Conservation (phyloP, 2,888 invertebrate species). For the Tetragonula carbonaria region DNA sequence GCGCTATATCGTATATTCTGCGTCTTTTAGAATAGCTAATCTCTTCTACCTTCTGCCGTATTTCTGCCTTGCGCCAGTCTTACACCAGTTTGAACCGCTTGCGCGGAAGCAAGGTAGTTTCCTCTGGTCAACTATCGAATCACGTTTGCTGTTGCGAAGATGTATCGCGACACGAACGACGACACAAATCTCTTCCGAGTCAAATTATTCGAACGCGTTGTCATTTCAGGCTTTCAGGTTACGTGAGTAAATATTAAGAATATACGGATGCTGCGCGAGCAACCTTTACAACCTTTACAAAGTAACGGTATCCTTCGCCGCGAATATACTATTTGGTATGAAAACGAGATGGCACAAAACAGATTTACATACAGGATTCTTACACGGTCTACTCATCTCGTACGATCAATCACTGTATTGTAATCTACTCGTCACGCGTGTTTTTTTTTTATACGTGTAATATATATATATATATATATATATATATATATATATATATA, state of each 20-base stretch:
- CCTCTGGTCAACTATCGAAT: fast-evolving
- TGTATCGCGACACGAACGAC: neutral
- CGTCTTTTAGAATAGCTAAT: neutral
- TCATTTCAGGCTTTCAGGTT: neutral
- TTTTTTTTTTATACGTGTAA: neutral
- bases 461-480: too few species aligned
- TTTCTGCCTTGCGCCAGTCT: too few species aligned
- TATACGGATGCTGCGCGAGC: conserved; percentile 60
- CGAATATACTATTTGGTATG: conserved; percentile 3
- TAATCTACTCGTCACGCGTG: neutral
- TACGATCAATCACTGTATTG: neutral
- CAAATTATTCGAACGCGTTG: neutral
- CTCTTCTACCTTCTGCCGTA: neutral
- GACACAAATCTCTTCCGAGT: neutral
- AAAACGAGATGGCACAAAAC: neutral
- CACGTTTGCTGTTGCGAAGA: neutral
- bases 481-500: too few species aligned
- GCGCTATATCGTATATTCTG: neutral
- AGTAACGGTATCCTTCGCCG: conserved; percentile 41
- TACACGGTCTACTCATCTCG: neutral
- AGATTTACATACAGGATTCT: neutral
- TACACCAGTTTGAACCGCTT: neutral
- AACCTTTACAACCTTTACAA: neutral
- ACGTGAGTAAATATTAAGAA: conserved; percentile 37
- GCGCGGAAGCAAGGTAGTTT: neutral